A percentile compares a stretch with the other conserved stretches of the same genome.
Conservation (phyloP, 2,888 invertebrate genomes). For the Dynastes hyllus region DNA sequence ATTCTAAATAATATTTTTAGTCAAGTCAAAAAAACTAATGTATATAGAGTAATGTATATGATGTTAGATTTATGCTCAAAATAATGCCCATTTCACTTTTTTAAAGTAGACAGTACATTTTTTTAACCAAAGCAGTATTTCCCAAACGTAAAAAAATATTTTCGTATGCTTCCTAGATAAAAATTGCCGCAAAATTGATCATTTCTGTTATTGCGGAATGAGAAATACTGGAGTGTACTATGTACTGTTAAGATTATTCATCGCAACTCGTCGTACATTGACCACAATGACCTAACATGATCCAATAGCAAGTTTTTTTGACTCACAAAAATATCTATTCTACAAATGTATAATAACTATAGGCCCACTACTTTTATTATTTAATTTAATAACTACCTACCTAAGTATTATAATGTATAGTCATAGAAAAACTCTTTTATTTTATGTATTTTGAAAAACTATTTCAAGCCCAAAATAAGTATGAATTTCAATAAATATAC, state of each 20-base stretch:
- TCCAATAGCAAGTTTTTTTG: conserved; percentile 55
- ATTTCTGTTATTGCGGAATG: too few relatives aligned
- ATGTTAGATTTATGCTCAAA: background rate
- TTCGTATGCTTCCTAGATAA: too few relatives aligned
- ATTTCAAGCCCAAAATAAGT: conserved; percentile 54
- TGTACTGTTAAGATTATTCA: too few relatives aligned
- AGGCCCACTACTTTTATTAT: conserved; percentile 68
- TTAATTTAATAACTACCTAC: conserved; percentile 68
- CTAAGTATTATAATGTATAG: conserved; percentile 63
- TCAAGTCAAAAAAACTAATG: conserved; percentile 61
- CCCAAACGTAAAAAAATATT: too few relatives aligned
- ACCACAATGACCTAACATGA: too few relatives aligned
- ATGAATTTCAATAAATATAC: conserved; percentile 34
- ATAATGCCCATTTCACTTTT: background rate
- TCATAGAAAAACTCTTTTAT: conserved; percentile 56
- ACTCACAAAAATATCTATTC: conserved; percentile 55
- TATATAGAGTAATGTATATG: background rate
- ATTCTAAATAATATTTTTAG: conserved; percentile 52
- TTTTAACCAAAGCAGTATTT: too few relatives aligned
- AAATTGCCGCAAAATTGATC: too few relatives aligned
- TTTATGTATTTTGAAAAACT: conserved; percentile 39
- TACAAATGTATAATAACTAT: conserved; percentile 66
- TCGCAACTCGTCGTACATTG: too few relatives aligned
- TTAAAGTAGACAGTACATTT: too few relatives aligned
- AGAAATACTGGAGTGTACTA: too few relatives aligned